A percentile compares a stretch with the other conserved stretches of the same genome.
Evolutionary conservation across 2,113 vertebrate species (phyloP).

Genomic region (Sardina pilchardus): DNA sequence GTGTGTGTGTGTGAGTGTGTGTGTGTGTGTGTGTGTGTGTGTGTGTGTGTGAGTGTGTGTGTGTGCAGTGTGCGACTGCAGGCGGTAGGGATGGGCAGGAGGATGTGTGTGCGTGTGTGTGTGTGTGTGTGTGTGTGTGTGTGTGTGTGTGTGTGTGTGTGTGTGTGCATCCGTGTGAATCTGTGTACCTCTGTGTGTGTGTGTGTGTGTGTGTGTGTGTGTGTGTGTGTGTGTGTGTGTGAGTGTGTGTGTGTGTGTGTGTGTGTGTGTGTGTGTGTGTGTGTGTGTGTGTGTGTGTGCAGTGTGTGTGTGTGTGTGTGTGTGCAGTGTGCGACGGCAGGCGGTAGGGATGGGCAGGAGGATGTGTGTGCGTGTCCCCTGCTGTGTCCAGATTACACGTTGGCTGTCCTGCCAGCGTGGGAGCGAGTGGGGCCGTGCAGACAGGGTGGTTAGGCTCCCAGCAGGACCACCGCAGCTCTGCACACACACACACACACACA

Average conservation of each 20-base stretch:
- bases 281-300: neutral
- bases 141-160: neutral
- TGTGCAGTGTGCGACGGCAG: neutral
- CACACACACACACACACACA: neutral
- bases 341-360: neutral
- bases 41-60: neutral
- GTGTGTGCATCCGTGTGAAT: neutral
- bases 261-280: neutral
- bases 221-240: neutral
- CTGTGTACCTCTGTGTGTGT: neutral
- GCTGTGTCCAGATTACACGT: neutral
- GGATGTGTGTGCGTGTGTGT: neutral
- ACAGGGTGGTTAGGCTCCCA: slow-evolving; percentile 1
- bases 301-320: neutral
- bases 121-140: too few species aligned
- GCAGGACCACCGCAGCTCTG: neutral
- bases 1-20: neutral
- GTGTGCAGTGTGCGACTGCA: neutral
- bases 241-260: neutral
- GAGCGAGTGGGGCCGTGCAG: neutral
- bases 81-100: neutral
- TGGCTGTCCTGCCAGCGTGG: neutral
- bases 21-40: neutral
- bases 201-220: neutral
- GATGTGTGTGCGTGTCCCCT: neutral